These are phyloP conservation scores for Lithobates sylvaticus DNA, from an alignment of 2,797 vertebrate genomes.

Conservation along the genomic window DNA sequence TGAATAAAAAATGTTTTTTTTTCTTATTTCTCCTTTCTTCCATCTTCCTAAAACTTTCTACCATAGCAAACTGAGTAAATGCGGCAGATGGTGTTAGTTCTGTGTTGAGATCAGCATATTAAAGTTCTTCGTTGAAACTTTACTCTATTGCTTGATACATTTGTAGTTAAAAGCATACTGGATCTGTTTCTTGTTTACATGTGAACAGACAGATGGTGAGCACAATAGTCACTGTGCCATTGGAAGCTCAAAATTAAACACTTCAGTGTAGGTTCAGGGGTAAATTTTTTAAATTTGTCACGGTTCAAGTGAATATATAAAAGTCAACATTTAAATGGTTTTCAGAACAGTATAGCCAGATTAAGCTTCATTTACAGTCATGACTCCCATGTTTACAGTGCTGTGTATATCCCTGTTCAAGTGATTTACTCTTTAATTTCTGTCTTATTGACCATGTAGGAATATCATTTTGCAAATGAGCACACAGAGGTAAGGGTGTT, in stretches of 20 bases:
- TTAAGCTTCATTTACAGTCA: neutral
- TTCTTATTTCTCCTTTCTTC: neutral
- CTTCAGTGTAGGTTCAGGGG: neutral
- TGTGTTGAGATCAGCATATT: neutral
- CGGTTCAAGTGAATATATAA: neutral
- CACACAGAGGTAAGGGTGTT: too few relatives aligned
- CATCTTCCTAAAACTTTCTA: neutral
- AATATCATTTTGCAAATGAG: too few relatives aligned
- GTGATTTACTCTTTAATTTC: too few relatives aligned
- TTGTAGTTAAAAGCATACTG: neutral
- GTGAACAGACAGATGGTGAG: neutral
- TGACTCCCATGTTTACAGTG: too few relatives aligned
- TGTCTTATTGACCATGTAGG: too few relatives aligned
- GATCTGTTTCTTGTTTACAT: constrained; percentile 22
- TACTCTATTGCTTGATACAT: neutral
- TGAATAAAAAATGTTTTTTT: neutral
- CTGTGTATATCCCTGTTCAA: too few relatives aligned
- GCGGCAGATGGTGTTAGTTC: constrained; percentile 8
- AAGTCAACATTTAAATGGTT: neutral
- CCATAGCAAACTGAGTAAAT: neutral
- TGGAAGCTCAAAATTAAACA: neutral
- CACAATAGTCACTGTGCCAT: constrained; percentile 11
- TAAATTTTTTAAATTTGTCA: neutral
- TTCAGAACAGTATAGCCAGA: neutral
- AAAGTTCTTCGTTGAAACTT: neutral